A percentile compares a stretch with the other conserved stretches of the same genome.
These are phyloP conservation scores for Torymus texanus DNA, from an alignment of 2,888 invertebrate genomes.

Conservation along the genomic window DNA sequence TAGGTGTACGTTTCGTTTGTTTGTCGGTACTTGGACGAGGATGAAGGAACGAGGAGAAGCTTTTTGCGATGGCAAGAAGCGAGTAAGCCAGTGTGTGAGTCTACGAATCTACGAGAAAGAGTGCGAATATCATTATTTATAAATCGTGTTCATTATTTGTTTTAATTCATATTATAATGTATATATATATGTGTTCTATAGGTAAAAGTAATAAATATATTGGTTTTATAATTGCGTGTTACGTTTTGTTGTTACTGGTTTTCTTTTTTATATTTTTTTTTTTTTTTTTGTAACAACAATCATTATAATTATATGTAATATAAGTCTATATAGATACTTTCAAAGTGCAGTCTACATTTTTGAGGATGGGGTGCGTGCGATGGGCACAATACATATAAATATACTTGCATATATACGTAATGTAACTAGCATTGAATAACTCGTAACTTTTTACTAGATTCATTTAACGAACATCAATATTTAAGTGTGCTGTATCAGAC, in stretches of 20 bases:
- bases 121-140: constrained; percentile 53
- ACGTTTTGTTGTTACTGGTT: constrained; percentile 13
- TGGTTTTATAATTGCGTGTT: constrained; percentile 39
- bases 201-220: background rate
- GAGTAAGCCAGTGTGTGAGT: constrained; percentile 56
- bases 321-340: background rate
- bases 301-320: background rate
- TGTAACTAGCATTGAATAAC: too few relatives aligned
- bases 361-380: constrained; percentile 3
- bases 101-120: constrained; percentile 58
- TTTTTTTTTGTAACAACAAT: constrained; percentile 15
- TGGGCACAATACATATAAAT: constrained; percentile 1
- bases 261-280: constrained; percentile 27
- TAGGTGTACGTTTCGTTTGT: constrained; percentile 40
- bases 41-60: constrained; percentile 57
- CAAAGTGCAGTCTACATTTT: constrained; percentile 38
- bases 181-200: constrained; percentile 6
- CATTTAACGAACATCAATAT: too few relatives aligned
- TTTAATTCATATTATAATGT: constrained; percentile 1
- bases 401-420: background rate
- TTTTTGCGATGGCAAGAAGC: constrained; percentile 59
- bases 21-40: constrained; percentile 54
- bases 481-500: too few relatives aligned
- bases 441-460: too few relatives aligned
- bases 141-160: constrained; percentile 4